These are phyloP conservation scores for Leptopilina boulardi DNA, from an alignment of 1,140 invertebrate species.

Conservation along the genomic window DNA sequence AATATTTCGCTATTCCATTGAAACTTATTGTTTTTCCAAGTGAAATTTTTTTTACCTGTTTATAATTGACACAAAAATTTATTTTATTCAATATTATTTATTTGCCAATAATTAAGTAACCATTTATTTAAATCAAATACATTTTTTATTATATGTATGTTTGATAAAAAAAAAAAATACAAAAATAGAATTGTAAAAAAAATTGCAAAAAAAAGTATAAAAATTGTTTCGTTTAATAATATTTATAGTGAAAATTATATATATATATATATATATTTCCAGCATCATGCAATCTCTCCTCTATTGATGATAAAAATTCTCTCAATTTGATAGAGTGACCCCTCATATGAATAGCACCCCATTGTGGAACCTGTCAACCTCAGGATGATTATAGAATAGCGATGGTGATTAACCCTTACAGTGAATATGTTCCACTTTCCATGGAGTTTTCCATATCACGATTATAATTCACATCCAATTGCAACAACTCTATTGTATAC, in stretches of 20 bases:
- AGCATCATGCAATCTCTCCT: conserved; percentile 7
- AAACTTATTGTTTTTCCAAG: too few relatives aligned
- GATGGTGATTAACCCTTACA: conserved; percentile 26
- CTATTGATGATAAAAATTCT: conserved; percentile 64
- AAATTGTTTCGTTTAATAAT: neutral
- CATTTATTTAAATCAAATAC: too few relatives aligned
- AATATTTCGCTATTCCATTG: too few relatives aligned
- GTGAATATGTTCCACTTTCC: conserved; percentile 32
- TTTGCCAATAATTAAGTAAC: too few relatives aligned
- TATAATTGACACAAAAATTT: too few relatives aligned
- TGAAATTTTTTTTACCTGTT: too few relatives aligned
- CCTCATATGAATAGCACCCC: conserved; percentile 57
- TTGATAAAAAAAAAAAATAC: too few relatives aligned
- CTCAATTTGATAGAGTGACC: conserved; percentile 59
- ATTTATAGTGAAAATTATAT: neutral
- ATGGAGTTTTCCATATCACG: conserved; percentile 39
- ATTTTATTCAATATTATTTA: too few relatives aligned
- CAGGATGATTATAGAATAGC: conserved; percentile 48
- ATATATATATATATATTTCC: too few relatives aligned
- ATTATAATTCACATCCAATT: conserved; percentile 44
- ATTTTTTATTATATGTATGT: too few relatives aligned
- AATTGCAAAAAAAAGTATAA: neutral
- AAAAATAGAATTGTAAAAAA: too few relatives aligned
- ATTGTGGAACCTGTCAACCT: conserved; percentile 61
- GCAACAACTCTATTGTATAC: neutral